Conservation (phyloP, 2,797 vertebrate genomes). For the Labeo calbasu region DNA sequence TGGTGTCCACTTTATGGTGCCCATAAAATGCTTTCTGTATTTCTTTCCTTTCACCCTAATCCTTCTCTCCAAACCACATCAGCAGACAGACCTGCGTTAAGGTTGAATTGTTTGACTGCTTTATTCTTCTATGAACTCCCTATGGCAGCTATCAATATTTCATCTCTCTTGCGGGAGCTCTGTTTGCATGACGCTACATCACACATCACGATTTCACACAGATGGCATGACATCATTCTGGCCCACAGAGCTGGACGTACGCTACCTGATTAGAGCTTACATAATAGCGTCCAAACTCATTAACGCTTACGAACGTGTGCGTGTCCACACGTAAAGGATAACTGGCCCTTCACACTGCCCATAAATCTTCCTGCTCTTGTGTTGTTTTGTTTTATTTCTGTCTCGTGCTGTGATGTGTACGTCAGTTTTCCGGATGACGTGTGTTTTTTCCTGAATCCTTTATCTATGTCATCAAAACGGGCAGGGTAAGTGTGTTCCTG, state of each 20-base stretch:
- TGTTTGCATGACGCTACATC: constrained; percentile 41
- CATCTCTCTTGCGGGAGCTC: constrained; percentile 31
- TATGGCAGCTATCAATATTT: constrained; percentile 42
- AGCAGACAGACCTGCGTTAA: constrained; percentile 16
- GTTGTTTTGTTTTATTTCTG: constrained; percentile 14
- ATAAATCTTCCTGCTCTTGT: neutral
- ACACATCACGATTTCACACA: constrained; percentile 48
- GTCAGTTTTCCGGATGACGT: constrained; percentile 16
- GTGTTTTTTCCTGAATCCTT: constrained; percentile 38
- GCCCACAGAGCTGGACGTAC: constrained; percentile 49
- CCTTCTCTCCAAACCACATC: constrained; percentile 48
- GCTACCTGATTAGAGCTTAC: constrained; percentile 35
- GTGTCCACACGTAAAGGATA: neutral
- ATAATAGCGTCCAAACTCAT: constrained; percentile 14
- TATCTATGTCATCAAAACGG: constrained; percentile 24
- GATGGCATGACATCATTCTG: constrained; percentile 56
- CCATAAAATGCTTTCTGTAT: neutral
- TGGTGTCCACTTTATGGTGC: no score
- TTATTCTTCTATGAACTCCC: constrained; percentile 49
- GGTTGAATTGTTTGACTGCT: constrained; percentile 22
- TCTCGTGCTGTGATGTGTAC: constrained; percentile 6
- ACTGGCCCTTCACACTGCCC: neutral
- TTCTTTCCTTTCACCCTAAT: neutral
- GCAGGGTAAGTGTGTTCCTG: constrained; percentile 8
- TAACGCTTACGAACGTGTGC: neutral